A percentile compares a stretch with the other conserved stretches of the same genome.
Conservation (phyloP, 2,888 invertebrate genomes). For the Ichneumoninae sp. region DNA sequence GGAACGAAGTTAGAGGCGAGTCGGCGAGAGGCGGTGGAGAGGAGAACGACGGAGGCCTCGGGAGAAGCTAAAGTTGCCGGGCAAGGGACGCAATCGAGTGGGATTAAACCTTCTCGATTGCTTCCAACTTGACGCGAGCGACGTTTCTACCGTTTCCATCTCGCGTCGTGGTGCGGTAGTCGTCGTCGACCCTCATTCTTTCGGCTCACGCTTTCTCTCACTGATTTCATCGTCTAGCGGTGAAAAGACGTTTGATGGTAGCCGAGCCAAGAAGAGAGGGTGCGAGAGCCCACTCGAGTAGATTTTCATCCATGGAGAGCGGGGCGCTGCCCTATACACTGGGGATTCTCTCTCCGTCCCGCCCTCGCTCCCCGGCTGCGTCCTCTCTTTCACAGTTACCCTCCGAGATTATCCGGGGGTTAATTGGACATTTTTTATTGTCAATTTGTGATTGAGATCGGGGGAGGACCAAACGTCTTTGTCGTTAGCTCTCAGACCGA, state of each 20-base stretch:
- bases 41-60: constrained; percentile 60
- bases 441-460: constrained; percentile 83
- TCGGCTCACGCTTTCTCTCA: constrained; percentile 56
- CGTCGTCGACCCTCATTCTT: constrained; percentile 56
- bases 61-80: constrained; percentile 71
- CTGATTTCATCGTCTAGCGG: constrained; percentile 61
- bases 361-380: constrained; percentile 56
- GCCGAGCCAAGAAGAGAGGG: constrained; percentile 47
- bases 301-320: constrained; percentile 48
- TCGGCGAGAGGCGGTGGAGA: constrained; percentile 52
- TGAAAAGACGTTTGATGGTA: constrained; percentile 73
- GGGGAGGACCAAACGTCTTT: constrained; percentile 66
- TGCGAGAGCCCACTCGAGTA: constrained; percentile 64
- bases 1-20: constrained; percentile 67
- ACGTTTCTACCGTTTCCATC: constrained; percentile 62
- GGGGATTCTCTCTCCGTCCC: constrained; percentile 31
- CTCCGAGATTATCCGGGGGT: constrained; percentile 72
- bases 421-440: constrained; percentile 84
- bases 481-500: constrained; percentile 69
- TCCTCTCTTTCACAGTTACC: constrained; percentile 61
- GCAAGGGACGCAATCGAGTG: constrained; percentile 82
- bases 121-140: constrained; percentile 82
- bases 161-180: constrained; percentile 26
- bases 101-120: constrained; percentile 83
- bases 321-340: constrained; percentile 42